A percentile compares a stretch with the other conserved stretches of the same genome.
Conservation (phyloP, 2,888 invertebrate species). For the Epistrophe eligans region DNA sequence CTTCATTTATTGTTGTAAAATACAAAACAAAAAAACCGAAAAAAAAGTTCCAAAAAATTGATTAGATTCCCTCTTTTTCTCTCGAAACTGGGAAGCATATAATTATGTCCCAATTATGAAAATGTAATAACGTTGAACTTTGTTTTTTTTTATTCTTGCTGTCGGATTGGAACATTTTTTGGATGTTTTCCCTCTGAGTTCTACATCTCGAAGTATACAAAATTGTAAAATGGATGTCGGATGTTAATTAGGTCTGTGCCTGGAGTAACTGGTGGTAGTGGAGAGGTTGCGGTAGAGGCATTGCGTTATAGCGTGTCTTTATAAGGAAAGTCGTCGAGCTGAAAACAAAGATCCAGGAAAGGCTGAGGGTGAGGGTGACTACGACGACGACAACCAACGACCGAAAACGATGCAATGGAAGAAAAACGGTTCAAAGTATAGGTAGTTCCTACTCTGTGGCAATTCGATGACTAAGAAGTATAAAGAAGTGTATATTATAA, state of each 20-base stretch:
- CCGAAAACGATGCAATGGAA: not conserved
- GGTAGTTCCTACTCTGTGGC: conserved; percentile 12
- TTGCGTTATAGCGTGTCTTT: conserved; percentile 11
- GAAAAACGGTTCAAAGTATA: conserved; percentile 26
- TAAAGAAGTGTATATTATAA: conserved; percentile 25
- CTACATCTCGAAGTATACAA: conserved; percentile 3
- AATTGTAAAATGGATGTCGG: conserved; percentile 33
- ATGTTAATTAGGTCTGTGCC: conserved; percentile 51
- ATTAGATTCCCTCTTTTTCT: conserved; percentile 50
- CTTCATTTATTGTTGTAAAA: conserved; percentile 17
- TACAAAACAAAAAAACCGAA: conserved; percentile 11
- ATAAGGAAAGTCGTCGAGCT: conserved; percentile 13
- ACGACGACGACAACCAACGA: not conserved
- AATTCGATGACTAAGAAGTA: conserved; percentile 66
- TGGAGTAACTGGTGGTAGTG: conserved; percentile 22
- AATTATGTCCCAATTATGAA: conserved; percentile 70
- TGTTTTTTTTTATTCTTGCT: conserved; percentile 33
- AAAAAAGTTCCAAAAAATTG: conserved; percentile 43
- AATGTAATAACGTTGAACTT: conserved; percentile 54
- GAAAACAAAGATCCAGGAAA: not conserved
- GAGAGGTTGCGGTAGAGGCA: not conserved
- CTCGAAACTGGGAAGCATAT: conserved; percentile 39
- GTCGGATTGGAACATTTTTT: conserved; percentile 17
- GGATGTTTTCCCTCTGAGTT: conserved; percentile 28
- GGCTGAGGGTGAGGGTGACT: not conserved